These are phyloP conservation scores for Tachycineta bicolor DNA, from an alignment of 2,113 vertebrate species.

Conservation along the genomic window DNA sequence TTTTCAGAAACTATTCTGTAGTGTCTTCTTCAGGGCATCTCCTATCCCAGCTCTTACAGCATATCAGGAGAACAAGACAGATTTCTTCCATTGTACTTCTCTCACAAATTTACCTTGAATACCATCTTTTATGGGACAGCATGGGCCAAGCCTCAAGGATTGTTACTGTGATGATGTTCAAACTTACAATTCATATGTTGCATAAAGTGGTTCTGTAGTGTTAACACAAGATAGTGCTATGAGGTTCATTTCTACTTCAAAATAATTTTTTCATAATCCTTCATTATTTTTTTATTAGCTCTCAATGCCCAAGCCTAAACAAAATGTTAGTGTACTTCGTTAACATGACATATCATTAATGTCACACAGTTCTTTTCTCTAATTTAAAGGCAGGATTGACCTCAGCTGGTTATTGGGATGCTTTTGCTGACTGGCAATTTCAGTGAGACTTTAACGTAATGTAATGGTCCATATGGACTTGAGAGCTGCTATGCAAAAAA, in stretches of 20 bases:
- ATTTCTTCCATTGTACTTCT: background rate
- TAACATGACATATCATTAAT: background rate
- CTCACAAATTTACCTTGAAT: background rate
- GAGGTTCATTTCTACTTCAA: background rate
- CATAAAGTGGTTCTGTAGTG: background rate
- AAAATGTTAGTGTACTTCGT: background rate
- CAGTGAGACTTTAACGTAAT: background rate
- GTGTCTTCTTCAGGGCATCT: background rate
- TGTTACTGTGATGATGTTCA: background rate
- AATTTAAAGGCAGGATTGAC: background rate
- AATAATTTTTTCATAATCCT: background rate
- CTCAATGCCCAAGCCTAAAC: background rate
- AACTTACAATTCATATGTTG: background rate
- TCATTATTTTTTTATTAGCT: background rate
- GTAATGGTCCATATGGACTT: background rate
- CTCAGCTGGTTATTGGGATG: background rate
- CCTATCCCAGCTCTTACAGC: background rate
- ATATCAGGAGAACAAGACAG: background rate
- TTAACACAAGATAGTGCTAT: background rate
- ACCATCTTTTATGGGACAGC: background rate
- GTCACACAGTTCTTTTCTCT: background rate
- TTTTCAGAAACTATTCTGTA: background rate
- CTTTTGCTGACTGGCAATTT: conserved; percentile 7
- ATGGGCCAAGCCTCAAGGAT: background rate
- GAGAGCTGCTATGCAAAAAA: background rate